A percentile compares a stretch with the other conserved stretches of the same genome.
phyloP scores from a whole-genome alignment of 2,888 invertebrate species.

The Charanyca ferruginea region DNA sequence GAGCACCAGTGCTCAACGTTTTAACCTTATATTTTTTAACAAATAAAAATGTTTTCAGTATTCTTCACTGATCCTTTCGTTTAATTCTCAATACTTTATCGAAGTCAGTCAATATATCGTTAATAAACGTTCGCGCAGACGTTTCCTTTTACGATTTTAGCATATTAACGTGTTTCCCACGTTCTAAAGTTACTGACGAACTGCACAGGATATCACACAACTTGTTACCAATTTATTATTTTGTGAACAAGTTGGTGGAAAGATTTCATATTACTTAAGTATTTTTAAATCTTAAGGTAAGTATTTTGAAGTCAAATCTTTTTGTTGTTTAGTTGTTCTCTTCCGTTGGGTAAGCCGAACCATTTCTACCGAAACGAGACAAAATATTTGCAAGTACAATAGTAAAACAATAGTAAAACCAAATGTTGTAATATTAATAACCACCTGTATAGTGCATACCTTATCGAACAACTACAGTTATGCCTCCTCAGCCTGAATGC shows the following conservation, averaged over 20 bases:
- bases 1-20: too few species aligned
- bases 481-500: not conserved
- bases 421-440: too few species aligned
- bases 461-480: too few species aligned
- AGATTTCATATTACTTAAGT: not conserved
- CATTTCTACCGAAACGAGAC: too few species aligned
- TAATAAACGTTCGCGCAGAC: slow-evolving; percentile 27
- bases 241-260: not conserved
- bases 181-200: slow-evolving; percentile 6
- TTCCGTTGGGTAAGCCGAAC: too few species aligned
- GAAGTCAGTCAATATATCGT: slow-evolving; percentile 21
- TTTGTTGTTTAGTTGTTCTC: too few species aligned
- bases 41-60: slow-evolving; percentile 16
- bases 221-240: not conserved
- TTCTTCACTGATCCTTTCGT: slow-evolving; percentile 5
- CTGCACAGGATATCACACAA: slow-evolving; percentile 37
- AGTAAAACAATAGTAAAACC: too few species aligned
- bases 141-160: slow-evolving; percentile 50
- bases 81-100: slow-evolving; percentile 16
- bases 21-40: not conserved
- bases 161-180: slow-evolving; percentile 51
- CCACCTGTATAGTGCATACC: too few species aligned
- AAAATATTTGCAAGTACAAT: too few species aligned
- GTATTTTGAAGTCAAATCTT: too few species aligned
- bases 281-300: too few species aligned